Base-by-base conservation (phyloP, 1,140 invertebrate species). In the Drosophila nasuta region DNA sequence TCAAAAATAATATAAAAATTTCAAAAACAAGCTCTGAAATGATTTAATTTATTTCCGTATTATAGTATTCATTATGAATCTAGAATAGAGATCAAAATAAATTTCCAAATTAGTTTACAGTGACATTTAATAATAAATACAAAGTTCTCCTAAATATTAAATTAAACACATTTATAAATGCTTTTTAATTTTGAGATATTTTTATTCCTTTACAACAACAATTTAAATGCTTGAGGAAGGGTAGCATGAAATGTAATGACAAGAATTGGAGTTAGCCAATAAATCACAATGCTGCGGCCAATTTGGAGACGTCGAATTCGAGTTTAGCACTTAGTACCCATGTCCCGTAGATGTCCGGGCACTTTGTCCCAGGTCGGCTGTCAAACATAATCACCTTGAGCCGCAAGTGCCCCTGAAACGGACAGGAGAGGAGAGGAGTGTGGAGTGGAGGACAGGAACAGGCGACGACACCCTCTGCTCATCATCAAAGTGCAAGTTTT, bases 361-460 rank as follows among this genome's bases (percentile, higher is more conserved):
- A 30, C 51, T 30, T 72, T 79, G 80, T 89, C 85, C 85, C 85
- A 77, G 75, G 81, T 65, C 85, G 85, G 78, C 85, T 89, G 85
- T 89, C 85, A 89, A 89, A 85, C 72, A 79, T 89, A 89, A 89
- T 89, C 85, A 89, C 85, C 85, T 89, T 72, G 73, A 68, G 67
- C 70, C 78, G 17, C 69, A 64, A 69, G 25, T 52, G 45, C 45
- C 63, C 57, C 45, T 17, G 48, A 49, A 74, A 62, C 13, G 6
- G 11, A 38, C 13, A 15, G 20, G 20, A 25, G 20, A 25, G 20
- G 3, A 25, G 20, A 20, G 20, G 20, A 20, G 20, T 0, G 20
- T 2, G 2, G 20, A 25, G 20, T 3, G 0, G 20, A 25, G 20
- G 8, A 51, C 52, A 63, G 54, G 38, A 58, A 52, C 68, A 20